Conservation (phyloP, 2,888 invertebrate species). For the Patella pellucida region DNA sequence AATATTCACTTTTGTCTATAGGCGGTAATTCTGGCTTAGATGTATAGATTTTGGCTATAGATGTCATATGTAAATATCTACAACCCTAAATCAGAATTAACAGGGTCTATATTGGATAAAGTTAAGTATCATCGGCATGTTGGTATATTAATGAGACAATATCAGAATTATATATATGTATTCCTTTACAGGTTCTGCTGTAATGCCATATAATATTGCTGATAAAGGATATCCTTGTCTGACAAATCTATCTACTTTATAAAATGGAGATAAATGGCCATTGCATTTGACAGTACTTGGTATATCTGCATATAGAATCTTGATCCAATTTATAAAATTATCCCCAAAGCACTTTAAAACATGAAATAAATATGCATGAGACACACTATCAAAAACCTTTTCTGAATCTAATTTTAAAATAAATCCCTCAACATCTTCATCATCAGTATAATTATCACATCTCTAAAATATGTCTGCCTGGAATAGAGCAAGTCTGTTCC, state of each 20-base stretch:
- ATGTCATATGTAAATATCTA: not conserved
- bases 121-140: not conserved
- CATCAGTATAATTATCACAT: not conserved
- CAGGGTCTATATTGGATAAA: not conserved
- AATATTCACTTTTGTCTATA: not conserved
- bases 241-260: not conserved
- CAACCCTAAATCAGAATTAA: not conserved
- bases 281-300: not conserved
- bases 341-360: not conserved
- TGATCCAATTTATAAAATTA: not conserved
- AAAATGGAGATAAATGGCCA: not conserved
- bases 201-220: not conserved
- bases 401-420: not conserved
- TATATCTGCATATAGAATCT: not conserved
- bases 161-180: not conserved
- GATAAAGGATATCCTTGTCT: not conserved
- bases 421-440: not conserved
- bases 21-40: not conserved
- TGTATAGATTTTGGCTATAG: not conserved
- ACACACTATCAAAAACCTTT: not conserved
- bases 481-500: too few species aligned
- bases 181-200: not conserved
- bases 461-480: too few species aligned
- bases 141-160: not conserved
- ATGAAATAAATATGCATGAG: not conserved